phyloP scores from a whole-genome alignment of 2,888 invertebrate genomes.

The Hololepta plana region DNA sequence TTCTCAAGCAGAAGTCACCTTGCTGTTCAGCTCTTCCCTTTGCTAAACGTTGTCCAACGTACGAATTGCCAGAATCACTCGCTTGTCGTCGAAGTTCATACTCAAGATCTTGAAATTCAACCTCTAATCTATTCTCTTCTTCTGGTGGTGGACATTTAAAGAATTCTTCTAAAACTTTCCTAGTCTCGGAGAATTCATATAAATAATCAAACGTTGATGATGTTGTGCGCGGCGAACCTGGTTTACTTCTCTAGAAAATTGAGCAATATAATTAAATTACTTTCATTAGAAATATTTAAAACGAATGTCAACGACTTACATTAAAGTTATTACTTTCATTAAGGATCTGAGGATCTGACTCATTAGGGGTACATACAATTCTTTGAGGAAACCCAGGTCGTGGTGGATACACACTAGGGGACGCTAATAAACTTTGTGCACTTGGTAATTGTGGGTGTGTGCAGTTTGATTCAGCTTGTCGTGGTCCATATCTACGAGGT shows the following conservation, averaged over 20 bases:
- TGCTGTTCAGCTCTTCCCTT: conserved; percentile 30
- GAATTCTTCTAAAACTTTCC: conserved; percentile 83
- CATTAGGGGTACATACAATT: conserved; percentile 28
- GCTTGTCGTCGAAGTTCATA: conserved; percentile 58
- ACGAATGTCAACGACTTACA: conserved; percentile 20
- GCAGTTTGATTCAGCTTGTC: conserved; percentile 26
- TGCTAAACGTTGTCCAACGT: conserved; percentile 56
- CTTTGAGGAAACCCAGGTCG: conserved; percentile 77
- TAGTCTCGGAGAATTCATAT: conserved; percentile 83
- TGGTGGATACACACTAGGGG: conserved; percentile 55
- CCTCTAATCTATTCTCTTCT: conserved; percentile 36
- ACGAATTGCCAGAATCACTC: conserved; percentile 27
- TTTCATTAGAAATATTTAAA: neutral
- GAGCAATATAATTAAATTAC: neutral
- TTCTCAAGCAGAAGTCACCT: conserved; percentile 24
- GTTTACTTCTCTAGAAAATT: conserved; percentile 9
- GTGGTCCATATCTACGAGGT: conserved; percentile 67
- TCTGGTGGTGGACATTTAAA: conserved; percentile 62
- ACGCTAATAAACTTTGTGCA: conserved; percentile 35
- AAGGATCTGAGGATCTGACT: conserved; percentile 19
- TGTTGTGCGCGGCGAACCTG: conserved; percentile 14
- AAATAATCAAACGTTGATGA: conserved; percentile 69
- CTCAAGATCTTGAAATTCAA: conserved; percentile 48
- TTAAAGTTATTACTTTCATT: conserved; percentile 20
- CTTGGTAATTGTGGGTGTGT: conserved; percentile 35